Evolutionary conservation across 2,797 vertebrate species (phyloP).

Genomic region (Amblyopsis hoosieri): DNA sequence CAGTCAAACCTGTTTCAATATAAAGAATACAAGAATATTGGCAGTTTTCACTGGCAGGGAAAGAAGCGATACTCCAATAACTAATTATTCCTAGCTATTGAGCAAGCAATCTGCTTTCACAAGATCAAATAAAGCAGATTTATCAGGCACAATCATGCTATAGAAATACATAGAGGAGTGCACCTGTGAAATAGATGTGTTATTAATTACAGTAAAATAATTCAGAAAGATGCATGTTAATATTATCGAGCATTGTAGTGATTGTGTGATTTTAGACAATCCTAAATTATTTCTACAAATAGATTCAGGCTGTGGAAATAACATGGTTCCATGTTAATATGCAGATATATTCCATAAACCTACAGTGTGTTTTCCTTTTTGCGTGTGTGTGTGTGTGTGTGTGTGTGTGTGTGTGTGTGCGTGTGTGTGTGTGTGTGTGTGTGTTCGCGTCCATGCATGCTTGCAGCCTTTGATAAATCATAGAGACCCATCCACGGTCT

Average conservation of each 20-base stretch:
- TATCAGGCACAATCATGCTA: slow-evolving; percentile 21
- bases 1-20: slow-evolving; percentile 15
- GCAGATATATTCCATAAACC: not conserved
- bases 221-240: slow-evolving; percentile 40
- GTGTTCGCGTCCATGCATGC: not conserved
- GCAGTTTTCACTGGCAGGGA: slow-evolving; percentile 30
- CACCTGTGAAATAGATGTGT: slow-evolving; percentile 30
- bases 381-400: not conserved
- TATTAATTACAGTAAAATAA: slow-evolving; percentile 46
- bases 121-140: slow-evolving; percentile 38
- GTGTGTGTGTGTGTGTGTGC: slow-evolving; percentile 1
- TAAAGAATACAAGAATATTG: slow-evolving; percentile 19
- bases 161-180: slow-evolving; percentile 5
- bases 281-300: too few relatives aligned
- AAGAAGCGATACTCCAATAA: slow-evolving; percentile 42
- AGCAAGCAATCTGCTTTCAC: slow-evolving; percentile 28
- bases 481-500: not conserved
- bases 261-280: too few relatives aligned
- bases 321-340: not conserved
- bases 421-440: not conserved
- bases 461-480: slow-evolving; percentile 24
- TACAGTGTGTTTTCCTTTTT: not conserved
- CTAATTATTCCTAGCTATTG: slow-evolving; percentile 62
- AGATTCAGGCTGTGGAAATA: not conserved
- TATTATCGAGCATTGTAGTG: slow-evolving; percentile 5